phyloP scores from a whole-genome alignment of 2,797 vertebrate genomes.

The Sebastes paucispinis region DNA sequence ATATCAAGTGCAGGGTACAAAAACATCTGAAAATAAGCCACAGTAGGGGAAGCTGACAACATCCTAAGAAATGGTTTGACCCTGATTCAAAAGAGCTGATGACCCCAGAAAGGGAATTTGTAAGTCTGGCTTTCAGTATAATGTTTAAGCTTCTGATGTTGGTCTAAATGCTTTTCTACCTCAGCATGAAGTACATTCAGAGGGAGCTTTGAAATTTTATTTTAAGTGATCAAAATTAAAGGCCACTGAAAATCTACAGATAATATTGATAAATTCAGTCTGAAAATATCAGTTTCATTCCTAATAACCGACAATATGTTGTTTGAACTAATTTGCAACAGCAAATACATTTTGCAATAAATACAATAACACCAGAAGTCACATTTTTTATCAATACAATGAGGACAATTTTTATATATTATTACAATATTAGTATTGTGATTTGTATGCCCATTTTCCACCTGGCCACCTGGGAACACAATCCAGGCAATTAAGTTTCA shows the following conservation, averaged over 20 bases:
- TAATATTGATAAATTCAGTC: background rate
- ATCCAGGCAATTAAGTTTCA: background rate
- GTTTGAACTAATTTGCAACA: background rate
- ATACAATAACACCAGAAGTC: background rate
- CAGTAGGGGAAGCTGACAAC: background rate
- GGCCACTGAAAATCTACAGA: background rate
- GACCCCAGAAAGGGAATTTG: background rate
- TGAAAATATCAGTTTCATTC: background rate
- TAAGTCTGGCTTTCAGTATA: background rate
- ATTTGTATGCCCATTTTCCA: background rate
- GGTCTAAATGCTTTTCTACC: background rate
- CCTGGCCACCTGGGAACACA: background rate
- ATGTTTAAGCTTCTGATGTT: background rate
- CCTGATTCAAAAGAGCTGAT: background rate
- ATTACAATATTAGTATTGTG: too few relatives aligned
- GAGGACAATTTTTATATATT: background rate
- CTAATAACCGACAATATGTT: background rate
- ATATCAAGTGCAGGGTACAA: conserved; percentile 11
- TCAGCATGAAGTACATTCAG: background rate
- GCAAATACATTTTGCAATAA: background rate
- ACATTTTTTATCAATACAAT: background rate
- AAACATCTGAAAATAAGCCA: background rate
- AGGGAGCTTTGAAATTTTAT: too few relatives aligned
- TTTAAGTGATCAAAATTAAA: background rate
- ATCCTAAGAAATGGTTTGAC: background rate